Base-by-base conservation (phyloP, 2,113 vertebrate species). In the Kryptolebias marmoratus region DNA sequence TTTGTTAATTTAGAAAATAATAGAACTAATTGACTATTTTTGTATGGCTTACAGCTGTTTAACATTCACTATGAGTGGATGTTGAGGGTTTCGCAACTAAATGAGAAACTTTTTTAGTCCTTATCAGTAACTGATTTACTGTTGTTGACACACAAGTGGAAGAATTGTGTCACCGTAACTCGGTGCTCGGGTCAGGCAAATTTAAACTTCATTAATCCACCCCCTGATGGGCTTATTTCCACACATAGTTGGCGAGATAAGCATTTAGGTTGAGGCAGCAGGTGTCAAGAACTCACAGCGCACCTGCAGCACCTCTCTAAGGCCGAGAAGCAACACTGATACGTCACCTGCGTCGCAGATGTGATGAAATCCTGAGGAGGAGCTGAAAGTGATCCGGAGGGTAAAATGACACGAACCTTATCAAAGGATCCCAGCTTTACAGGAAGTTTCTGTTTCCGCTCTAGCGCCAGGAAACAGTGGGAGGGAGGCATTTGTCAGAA, bases 221-320 rank as follows among this genome's bases (percentile, higher is more conserved):
- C 50, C 2, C 11, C 44, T 28, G 5, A 16, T 47, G 6, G 57
- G 74, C 49, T 77, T 64, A 61, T 66, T 77, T 70, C 68, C 79
- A n/a, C 64, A 61, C 62, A 53, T 15, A 53, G 63, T 11, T 36
- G 39, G 45, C 28, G 4, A 70, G 72, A 84, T 82, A 57, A 79
- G 71, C 7, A 55, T 36, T 30, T 58, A 71, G 79, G 83, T 64
- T 54, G 71, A 56, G 47, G 68, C 60, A 55, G 64, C 78, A 80
- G 76, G 59, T 83, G 65, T 48, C 36, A 1, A 42, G 50, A 12
- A 67, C 30, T 58, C 59, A 11, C 49, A 16, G 39, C 32, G 49
- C 77, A 85, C 68, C 69, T 81, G 78, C 60, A 61, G n/a, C 39
- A 13, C 44, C 50, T 5, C 53, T 57, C 60, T 58, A 77, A 69